Evolutionary conservation across 1,140 invertebrate species (phyloP), one percentile per base, ranked within the genome.

Genomic region (Rhagoletis zephyria): DNA sequence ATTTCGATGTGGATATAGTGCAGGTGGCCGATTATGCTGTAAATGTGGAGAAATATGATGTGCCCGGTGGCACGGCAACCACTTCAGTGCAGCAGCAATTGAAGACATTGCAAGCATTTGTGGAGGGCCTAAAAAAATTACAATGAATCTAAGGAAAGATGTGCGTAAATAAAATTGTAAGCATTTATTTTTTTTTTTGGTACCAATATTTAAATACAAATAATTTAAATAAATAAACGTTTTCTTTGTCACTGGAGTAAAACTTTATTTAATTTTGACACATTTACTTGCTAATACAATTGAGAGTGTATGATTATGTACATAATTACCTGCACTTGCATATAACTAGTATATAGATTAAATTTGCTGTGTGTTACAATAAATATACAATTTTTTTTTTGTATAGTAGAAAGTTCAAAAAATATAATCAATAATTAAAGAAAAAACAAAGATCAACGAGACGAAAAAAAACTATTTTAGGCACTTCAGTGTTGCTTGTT

Each of bases 41-140:
- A 10, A 95, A 94, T 88, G 93, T 94, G 64, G 93, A 94, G 89
- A 93, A 94, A 59, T 95, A 95, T 87, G 90, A 93, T 89, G 90
- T 92, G 2, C 89, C 92, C 12, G 94, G 94, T 4, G 94, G 94
- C 48, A 94, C 94, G 5, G 91, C 93, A 42, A 90, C 81, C 0
- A 60, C 60, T 42, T 90, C 91, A 81, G 86, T 92, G 9, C 42
- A 85, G n/a, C 89, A 90, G 45, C 92, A 93, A 85, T 40, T 93
- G 77, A 88, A 89, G 48, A 85, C 89, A 14, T 87, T 92, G 6
- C 89, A 90, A 51, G 90, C 90, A 7, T 88, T 89, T 56, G 7
- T 81, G 6, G n/a, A 56, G 45, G n/a, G 45, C 7, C 51, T 88
- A 2, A 87, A 87, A 42, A 87, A 86, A 10, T 77, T 87, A 30